Base-by-base conservation (phyloP, 2,888 invertebrate species). In the Fragum fragum region DNA sequence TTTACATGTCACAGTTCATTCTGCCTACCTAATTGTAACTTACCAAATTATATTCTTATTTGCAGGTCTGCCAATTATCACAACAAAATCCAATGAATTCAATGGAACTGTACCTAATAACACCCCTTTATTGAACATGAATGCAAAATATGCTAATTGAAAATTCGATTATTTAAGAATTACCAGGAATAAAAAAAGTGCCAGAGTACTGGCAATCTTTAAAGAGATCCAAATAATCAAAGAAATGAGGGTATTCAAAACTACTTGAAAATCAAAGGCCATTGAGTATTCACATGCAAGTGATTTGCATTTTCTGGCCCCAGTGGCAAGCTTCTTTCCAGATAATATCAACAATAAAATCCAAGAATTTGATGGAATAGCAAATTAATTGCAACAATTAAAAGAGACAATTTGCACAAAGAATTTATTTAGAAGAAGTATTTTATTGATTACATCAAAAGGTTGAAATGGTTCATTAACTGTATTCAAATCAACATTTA, bases 201-300 rank as follows among this genome's bases (percentile, higher is more conserved):
- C 47, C 32, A 36, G 32, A 47, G 16, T 47, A 47, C 14, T 47
- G 16, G 47, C n/a, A 47, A 47, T n/a, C 14, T 47, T 47, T 47
- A 18, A 9, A 2, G 16, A 47, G 14, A 9, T 47, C 47, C 47
- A 5, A 18, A n/a, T 3, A 18, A n/a, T 47, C 47, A 47, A 47
- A 47, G 47, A 5, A 47, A 3, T 9, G 47, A 47, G 47, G n/a
- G 16, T 47, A 47, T 47, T 47, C 47, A 5, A 47, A 47, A 47
- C 47, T 18, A 47, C 18, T 47, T 47, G 47, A 47, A 47, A 47
- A 47, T 47, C 47, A 47, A 47, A 47, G 47, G 47, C 5, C 47
- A 47, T 47, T 47, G 47, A 47, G 47, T 47, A 47, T 47, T 47
- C 47, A 47, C 47, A 47, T 47, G 47, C 47, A 47, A 47, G 47